phyloP scores from a whole-genome alignment of 2,888 invertebrate genomes.

The Clepsis dumicolana region DNA sequence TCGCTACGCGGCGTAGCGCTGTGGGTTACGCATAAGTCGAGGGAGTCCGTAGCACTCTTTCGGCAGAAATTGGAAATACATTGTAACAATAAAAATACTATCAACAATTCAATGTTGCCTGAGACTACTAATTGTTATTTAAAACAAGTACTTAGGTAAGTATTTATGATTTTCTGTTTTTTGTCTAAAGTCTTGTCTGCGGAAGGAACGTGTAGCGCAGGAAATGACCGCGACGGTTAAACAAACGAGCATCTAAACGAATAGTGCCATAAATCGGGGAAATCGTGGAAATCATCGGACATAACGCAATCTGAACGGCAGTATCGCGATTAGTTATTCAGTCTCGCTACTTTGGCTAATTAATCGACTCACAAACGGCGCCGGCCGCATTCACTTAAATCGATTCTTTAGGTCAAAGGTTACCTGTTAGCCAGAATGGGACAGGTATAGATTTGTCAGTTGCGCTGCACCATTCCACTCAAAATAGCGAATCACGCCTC shows the following conservation, averaged over 20 bases:
- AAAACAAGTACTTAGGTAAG: no score
- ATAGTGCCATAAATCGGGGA: slow-evolving; percentile 37
- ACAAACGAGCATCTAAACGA: slow-evolving; percentile 39
- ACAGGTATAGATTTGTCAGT: slow-evolving; percentile 71
- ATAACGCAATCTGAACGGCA: slow-evolving; percentile 49
- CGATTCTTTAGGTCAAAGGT: slow-evolving; percentile 83
- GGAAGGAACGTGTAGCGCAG: slow-evolving; percentile 11
- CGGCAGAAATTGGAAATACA: neutral
- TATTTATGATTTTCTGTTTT: no score
- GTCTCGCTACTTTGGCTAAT: slow-evolving; percentile 68
- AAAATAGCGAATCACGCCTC: slow-evolving; percentile 83
- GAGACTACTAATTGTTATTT: neutral
- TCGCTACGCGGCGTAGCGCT: slow-evolving; percentile 1
- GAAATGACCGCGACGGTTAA: slow-evolving; percentile 25
- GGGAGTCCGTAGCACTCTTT: neutral
- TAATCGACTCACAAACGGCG: slow-evolving; percentile 70
- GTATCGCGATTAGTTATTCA: slow-evolving; percentile 53
- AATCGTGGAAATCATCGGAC: slow-evolving; percentile 41
- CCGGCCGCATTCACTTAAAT: slow-evolving; percentile 78
- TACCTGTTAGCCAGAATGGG: slow-evolving; percentile 73
- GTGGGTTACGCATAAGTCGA: neutral
- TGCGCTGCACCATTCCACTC: slow-evolving; percentile 70
- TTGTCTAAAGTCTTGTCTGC: neutral
- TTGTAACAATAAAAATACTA: no score
- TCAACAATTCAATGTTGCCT: neutral